Percentiles rank a stretch among this genome's conserved stretches.
Evolutionary conservation across 2,113 vertebrate genomes (phyloP).

Genomic region (Periophthalmodon schlosseri): DNA sequence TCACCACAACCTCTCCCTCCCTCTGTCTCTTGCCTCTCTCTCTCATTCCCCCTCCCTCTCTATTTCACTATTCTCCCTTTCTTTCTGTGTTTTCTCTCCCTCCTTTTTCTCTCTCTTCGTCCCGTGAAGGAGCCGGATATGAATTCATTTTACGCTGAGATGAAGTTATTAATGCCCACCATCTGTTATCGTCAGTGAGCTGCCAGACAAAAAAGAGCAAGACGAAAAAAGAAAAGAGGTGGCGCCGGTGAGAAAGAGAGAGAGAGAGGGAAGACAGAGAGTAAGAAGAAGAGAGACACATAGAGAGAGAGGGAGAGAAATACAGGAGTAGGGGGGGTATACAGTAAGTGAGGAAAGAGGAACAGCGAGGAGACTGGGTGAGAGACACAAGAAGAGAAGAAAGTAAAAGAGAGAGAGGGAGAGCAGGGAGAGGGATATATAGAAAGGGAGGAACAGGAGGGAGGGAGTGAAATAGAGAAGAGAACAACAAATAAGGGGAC

Average conservation of each 20-base stretch:
- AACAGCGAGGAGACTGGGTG: too few species aligned
- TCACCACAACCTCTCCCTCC: too few species aligned
- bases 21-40: too few species aligned
- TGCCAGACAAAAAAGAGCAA: conserved; percentile 53
- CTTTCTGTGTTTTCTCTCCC: conserved; percentile 7
- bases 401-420: too few species aligned
- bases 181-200: conserved; percentile 69
- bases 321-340: too few species aligned
- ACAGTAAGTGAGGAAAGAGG: too few species aligned
- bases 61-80: background rate
- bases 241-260: conserved; percentile 16
- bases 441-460: too few species aligned
- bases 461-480: too few species aligned
- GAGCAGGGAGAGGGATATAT: too few species aligned
- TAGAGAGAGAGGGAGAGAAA: too few species aligned
- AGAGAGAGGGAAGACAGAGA: background rate
- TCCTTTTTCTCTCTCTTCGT: conserved; percentile 12
- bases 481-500: too few species aligned
- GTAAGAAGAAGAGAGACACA: background rate
- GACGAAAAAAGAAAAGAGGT: conserved; percentile 31
- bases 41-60: too few species aligned
- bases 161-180: conserved; percentile 69
- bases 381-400: background rate
- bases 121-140: conserved; percentile 60
- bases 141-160: conserved; percentile 70